A percentile compares a stretch with the other conserved stretches of the same genome.
Evolutionary conservation across 2,797 vertebrate species (phyloP).

Genomic region (Cheirogaleus major): DNA sequence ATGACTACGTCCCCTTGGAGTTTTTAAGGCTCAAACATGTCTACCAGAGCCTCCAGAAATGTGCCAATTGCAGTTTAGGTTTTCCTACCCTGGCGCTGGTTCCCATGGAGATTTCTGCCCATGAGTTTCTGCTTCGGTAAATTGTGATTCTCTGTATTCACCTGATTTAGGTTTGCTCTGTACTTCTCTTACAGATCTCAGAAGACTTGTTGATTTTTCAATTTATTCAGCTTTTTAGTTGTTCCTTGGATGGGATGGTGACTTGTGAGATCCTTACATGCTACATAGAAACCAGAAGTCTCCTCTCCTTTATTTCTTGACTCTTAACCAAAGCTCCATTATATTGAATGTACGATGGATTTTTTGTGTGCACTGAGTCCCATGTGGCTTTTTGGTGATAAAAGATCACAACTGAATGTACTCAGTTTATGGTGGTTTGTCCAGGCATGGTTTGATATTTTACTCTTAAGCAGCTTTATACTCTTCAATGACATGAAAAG

Average conservation of each 20-base stretch:
- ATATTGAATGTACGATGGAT: background rate
- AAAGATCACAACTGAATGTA: background rate
- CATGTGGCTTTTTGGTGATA: background rate
- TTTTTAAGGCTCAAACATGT: background rate
- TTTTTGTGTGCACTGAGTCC: background rate
- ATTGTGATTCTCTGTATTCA: background rate
- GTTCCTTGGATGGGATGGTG: background rate
- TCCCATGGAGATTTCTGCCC: background rate
- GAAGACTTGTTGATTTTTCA: background rate
- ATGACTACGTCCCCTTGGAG: background rate
- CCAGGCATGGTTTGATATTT: background rate
- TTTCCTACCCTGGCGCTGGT: background rate
- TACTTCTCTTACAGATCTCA: background rate
- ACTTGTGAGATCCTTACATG: background rate
- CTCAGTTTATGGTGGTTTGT: background rate
- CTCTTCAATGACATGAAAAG: background rate
- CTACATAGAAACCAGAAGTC: background rate
- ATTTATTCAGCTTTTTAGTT: background rate
- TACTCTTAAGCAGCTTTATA: background rate
- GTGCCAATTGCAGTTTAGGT: too few species aligned
- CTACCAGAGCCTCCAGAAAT: background rate
- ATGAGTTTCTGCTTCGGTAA: background rate
- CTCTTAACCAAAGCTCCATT: background rate
- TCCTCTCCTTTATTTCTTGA: background rate
- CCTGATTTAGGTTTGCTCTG: background rate